A percentile compares a stretch with the other conserved stretches of the same genome.
phyloP scores from a whole-genome alignment of 1,140 invertebrate genomes.

The Diachasma alloeum region DNA sequence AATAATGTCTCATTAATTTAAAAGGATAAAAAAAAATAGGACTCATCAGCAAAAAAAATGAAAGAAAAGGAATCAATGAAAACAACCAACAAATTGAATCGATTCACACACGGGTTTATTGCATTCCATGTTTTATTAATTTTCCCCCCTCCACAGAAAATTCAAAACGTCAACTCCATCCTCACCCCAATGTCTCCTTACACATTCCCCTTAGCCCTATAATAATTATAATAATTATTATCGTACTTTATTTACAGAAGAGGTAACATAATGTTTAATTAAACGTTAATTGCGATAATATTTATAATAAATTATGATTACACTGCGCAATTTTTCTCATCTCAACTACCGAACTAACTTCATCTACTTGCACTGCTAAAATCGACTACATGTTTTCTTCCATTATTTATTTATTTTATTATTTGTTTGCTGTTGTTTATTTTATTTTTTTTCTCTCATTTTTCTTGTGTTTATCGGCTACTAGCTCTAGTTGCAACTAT shows the following conservation, averaged over 20 bases:
- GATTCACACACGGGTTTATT: constrained; percentile 1
- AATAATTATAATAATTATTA: constrained; percentile 40
- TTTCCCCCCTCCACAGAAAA: background rate
- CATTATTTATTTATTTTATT: constrained; percentile 20
- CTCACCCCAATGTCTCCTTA: background rate
- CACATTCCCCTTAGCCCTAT: background rate
- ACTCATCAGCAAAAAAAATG: background rate
- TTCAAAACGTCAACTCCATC: background rate
- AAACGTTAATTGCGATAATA: constrained; percentile 39
- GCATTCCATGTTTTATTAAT: background rate
- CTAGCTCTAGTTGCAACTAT: constrained; percentile 30
- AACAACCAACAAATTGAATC: background rate
- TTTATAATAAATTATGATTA: constrained; percentile 43
- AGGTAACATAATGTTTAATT: constrained; percentile 48
- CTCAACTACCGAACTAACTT: constrained; percentile 34
- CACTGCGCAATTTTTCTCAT: constrained; percentile 30
- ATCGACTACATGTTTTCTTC: constrained; percentile 30
- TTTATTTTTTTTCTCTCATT: background rate
- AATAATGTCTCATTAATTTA: too few relatives aligned
- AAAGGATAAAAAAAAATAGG: background rate
- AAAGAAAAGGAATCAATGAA: background rate
- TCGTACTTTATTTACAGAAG: constrained; percentile 54
- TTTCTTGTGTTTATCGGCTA: constrained; percentile 30
- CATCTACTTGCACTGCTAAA: constrained; percentile 14
- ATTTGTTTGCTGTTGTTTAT: constrained; percentile 3